A percentile compares a stretch with the other conserved stretches of the same genome.
Evolutionary conservation across 2,888 invertebrate species (phyloP).

Genomic region (Ochropleura plecta): DNA sequence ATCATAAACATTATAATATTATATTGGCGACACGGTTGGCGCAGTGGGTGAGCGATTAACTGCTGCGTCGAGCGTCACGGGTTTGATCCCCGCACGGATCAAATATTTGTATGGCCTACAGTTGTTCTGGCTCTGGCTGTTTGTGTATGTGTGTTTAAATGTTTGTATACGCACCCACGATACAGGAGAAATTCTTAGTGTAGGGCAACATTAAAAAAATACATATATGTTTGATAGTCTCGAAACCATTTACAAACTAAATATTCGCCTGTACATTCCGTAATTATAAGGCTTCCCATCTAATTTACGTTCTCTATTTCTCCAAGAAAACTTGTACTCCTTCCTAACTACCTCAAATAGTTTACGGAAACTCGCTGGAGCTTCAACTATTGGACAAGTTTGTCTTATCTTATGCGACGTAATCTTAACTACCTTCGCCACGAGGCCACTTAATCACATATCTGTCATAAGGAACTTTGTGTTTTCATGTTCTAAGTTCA

Average conservation of each 20-base stretch:
- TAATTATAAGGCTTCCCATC: background rate
- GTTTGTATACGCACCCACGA: too few species aligned
- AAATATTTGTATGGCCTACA: too few species aligned
- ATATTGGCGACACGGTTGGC: too few species aligned
- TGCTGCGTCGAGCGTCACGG: too few species aligned
- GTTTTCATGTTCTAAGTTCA: background rate
- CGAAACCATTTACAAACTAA: background rate
- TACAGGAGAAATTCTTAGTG: too few species aligned
- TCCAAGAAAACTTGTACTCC: slow-evolving; percentile 11
- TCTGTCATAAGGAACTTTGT: slow-evolving; percentile 17
- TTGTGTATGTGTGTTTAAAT: too few species aligned
- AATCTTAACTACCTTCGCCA: slow-evolving; percentile 14
- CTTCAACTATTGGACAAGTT: slow-evolving; percentile 43
- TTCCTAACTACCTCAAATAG: slow-evolving; percentile 36
- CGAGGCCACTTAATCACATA: slow-evolving; percentile 18
- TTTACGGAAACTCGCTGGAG: slow-evolving; percentile 38
- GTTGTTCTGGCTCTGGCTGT: too few species aligned
- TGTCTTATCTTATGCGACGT: slow-evolving; percentile 7
- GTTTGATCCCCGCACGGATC: too few species aligned
- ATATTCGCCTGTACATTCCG: background rate
- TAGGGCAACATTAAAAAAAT: too few species aligned
- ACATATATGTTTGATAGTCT: background rate
- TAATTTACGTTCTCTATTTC: slow-evolving; percentile 3
- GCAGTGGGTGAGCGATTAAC: too few species aligned
- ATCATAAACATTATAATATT: background rate